Evolutionary conservation across 64 coral and sea anemone species (phyloP), one percentile per base, ranked within the genome.

Genomic region (Trachythela sp.): DNA sequence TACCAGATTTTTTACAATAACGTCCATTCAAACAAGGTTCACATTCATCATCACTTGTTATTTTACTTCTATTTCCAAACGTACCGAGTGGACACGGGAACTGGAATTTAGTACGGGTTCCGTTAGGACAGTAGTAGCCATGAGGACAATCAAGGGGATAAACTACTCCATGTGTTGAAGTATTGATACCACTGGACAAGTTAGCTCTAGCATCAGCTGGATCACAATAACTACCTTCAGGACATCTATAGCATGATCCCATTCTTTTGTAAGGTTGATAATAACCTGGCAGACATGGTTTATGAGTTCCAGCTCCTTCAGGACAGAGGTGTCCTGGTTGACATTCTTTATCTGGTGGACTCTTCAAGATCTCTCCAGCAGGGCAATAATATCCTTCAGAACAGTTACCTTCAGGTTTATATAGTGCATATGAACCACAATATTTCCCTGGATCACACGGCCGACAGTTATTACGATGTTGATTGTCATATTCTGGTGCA

Each of bases 241-340:
- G 96, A 36, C 96, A 99, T 1, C 30, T 88, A 36, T 91, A 85
- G 48, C 96, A 99, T 18, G 89, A 49, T 1, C 91, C 86, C 83
- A 95, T 90, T 18, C 91, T 52, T 22, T 88, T 38, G 70, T 91
- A 93, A 22, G 96, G 96, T 43, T 99, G 96, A 48, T 99, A 99
- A 11, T 85, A 84, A 54, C 96, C 96, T 29, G 93, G 88, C 33
- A 64, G 87, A 77, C 96, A 99, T n/a, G 96, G 96, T 36, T 95
- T 42, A 40, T 99, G 96, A 35, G 89, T 52, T 7, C 93, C 93
- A 85, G 93, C 94, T 9, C 96, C 93, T 34, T 95, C 96, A 15
- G 96, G 96, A 50, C 96, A 99, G 33, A 87, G 93, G 77, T 99
- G 96, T 32, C 96, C 96, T 58, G 96, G 91, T 48, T 99, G 93